Conservation (phyloP, 1,140 invertebrate genomes). For the Cepaea nemoralis region DNA sequence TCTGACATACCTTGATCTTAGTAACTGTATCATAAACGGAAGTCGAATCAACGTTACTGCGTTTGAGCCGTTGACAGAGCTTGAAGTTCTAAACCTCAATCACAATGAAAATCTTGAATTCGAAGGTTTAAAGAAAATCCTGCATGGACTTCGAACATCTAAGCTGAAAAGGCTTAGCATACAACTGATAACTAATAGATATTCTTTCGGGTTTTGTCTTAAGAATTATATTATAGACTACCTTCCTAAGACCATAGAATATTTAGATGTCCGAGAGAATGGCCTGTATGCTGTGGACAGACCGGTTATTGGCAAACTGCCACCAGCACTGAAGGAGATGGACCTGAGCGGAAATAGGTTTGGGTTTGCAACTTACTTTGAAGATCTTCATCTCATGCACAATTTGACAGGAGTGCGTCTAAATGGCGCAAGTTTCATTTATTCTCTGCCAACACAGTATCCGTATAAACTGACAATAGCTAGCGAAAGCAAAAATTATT, state of each 20-base stretch:
- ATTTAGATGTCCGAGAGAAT: neutral
- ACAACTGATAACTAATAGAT: neutral
- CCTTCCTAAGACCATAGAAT: neutral
- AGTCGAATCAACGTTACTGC: neutral
- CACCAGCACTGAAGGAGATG: neutral
- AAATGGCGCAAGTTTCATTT: slow-evolving; percentile 3
- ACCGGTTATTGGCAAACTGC: neutral
- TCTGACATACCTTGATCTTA: neutral
- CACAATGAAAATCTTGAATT: neutral
- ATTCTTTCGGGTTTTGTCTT: neutral
- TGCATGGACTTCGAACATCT: neutral
- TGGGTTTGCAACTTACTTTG: neutral
- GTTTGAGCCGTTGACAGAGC: neutral
- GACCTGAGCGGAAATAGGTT: neutral
- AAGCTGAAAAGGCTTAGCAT: neutral
- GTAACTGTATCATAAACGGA: neutral
- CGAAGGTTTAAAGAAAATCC: neutral
- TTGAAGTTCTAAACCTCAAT: neutral
- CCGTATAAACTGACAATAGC: neutral
- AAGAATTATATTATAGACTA: neutral
- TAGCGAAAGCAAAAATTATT: neutral
- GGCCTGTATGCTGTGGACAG: neutral
- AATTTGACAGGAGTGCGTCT: neutral
- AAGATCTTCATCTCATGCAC: neutral
- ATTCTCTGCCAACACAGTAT: neutral